These are phyloP conservation scores for Encarsia formosa DNA, from an alignment of 2,888 invertebrate genomes.

Conservation along the genomic window DNA sequence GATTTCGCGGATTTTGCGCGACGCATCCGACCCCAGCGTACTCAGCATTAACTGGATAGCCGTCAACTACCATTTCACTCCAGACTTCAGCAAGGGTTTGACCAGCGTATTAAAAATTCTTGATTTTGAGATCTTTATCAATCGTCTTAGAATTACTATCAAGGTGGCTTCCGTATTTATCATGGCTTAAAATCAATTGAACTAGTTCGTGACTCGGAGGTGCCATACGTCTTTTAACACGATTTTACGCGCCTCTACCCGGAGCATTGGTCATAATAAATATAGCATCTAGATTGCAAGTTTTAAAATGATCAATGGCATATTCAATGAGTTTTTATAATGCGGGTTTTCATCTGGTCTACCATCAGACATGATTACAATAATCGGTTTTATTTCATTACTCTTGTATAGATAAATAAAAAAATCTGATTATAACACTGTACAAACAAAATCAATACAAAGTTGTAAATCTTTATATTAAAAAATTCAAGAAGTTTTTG, in stretches of 20 bases:
- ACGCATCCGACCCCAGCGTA: no score
- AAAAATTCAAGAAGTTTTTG: no score
- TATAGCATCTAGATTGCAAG: neutral
- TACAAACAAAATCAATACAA: no score
- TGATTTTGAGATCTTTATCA: neutral
- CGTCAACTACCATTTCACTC: neutral
- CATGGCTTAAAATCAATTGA: constrained; percentile 1
- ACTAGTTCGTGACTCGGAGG: neutral
- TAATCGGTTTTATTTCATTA: neutral
- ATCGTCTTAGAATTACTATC: neutral
- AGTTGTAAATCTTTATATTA: no score
- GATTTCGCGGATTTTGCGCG: constrained; percentile 18
- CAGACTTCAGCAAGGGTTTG: neutral
- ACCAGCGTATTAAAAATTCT: neutral
- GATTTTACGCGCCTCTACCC: neutral
- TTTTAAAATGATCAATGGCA: neutral
- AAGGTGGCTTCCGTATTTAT: neutral
- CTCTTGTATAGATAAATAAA: no score
- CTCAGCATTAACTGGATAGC: neutral
- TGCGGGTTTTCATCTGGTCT: neutral
- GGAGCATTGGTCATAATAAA: constrained; percentile 3
- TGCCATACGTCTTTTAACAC: constrained; percentile 3
- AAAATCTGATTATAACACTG: no score
- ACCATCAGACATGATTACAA: neutral
- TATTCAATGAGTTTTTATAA: neutral